Evolutionary conservation across 2,113 vertebrate species (phyloP), one percentile per base, ranked within the genome.

Genomic region (Sturnira hondurensis): DNA sequence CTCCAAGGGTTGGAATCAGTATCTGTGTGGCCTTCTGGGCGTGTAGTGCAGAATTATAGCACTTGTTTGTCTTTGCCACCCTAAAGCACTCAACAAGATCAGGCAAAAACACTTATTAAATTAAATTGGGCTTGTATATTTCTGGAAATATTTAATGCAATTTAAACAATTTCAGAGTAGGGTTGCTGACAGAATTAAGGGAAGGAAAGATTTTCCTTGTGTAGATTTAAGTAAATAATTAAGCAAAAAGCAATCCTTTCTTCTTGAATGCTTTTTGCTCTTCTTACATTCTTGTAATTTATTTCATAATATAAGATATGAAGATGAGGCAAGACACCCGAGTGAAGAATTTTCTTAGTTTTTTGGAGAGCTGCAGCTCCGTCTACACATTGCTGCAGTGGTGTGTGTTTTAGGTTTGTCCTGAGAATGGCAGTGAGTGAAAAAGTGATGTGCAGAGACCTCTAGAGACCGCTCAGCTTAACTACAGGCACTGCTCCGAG

Each of bases 361-460:
- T 38, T 16, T 3, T 58, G n/a, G 24, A 52, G 36, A 76, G 50
- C 6, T 19, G 14, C n/a, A 26, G 17, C 76, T 61, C 41, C 17
- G 31, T 70, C 11, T 50, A 2, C 0, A 31, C 38, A 0, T 36
- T n/a, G 54, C 78, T 67, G 7, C 31, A 56, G 17, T 5, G 47
- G 10, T 95, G n/a, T n/a, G n/a, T 70, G 52, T 24, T 94, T 81
- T 17, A 22, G 50, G 4, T 1, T 61, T 94, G 28, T 67, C 22
- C 38, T 38, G 10, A 68, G 54, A 50, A n/a, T 74, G 26, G 38
- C 77, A 1, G 13, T 3, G 83, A 93, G 2, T 93, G 71, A 98
- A 98, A 98, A 92, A 41, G 96, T 70, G 97, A 98, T 97, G 90
- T 97, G 91, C 98, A 98, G 98, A 98, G 98, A 98, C 98, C 98